Conservation (phyloP, 2,797 vertebrate genomes). For the Nyctibius grandis region DNA sequence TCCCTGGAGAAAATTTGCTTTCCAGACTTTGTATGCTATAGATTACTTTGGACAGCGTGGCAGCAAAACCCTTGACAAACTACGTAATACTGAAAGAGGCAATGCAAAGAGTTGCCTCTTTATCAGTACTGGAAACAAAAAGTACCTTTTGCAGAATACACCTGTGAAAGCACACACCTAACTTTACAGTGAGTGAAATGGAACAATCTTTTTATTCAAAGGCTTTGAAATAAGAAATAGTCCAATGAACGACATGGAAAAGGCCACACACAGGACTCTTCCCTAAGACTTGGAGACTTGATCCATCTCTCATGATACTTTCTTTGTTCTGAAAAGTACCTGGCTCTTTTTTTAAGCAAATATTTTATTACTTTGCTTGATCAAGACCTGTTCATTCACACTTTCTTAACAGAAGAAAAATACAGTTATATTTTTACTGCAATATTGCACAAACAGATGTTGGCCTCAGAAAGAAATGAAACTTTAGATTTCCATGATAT, state of each 20-base stretch:
- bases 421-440: not conserved
- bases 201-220: not conserved
- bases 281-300: not conserved
- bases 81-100: not conserved
- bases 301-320: not conserved
- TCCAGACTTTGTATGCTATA: not conserved
- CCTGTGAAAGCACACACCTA: not conserved
- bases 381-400: not conserved
- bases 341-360: not conserved
- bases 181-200: not conserved
- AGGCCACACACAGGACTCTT: not conserved
- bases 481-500: slow-evolving; percentile 33
- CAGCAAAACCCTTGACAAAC: not conserved
- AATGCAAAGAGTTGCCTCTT: not conserved
- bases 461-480: slow-evolving; percentile 57
- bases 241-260: not conserved
- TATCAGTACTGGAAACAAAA: not conserved
- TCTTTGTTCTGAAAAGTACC: not conserved
- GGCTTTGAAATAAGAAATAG: not conserved
- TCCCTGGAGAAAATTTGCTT: not conserved
- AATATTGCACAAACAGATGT: slow-evolving; percentile 46
- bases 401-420: slow-evolving; percentile 9
- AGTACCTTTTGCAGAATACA: not conserved
- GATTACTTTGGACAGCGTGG: not conserved
- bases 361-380: not conserved